A percentile compares a stretch with the other conserved stretches of the same genome.
Conservation (phyloP, 1,140 invertebrate genomes). For the Drosophila insularis region DNA sequence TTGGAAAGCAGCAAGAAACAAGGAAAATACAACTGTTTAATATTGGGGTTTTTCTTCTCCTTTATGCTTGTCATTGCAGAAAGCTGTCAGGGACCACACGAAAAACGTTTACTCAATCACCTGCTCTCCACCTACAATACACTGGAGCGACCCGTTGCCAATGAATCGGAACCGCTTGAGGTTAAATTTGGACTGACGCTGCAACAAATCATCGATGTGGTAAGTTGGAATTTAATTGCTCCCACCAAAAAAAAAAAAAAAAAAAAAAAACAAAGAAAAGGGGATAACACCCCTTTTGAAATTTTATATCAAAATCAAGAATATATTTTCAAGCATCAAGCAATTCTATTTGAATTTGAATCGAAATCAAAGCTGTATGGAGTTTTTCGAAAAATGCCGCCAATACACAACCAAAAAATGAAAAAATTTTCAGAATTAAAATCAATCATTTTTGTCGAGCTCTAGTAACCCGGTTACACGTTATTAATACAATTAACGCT, state of each 20-base stretch:
- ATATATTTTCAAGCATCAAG: conserved; percentile 12
- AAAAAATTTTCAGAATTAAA: conserved; percentile 28
- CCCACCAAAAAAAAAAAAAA: neutral
- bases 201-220: conserved; percentile 99
- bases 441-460: conserved; percentile 30
- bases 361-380: conserved; percentile 12
- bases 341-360: conserved; percentile 30
- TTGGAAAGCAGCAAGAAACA: conserved; percentile 20
- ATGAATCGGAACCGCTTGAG: conserved; percentile 95
- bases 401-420: neutral
- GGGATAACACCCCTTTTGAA: neutral
- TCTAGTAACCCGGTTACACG: conserved; percentile 26
- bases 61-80: conserved; percentile 83
- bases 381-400: conserved; percentile 12
- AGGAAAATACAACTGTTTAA: neutral
- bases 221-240: conserved; percentile 84
- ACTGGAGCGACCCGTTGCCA: conserved; percentile 96
- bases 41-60: conserved; percentile 4
- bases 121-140: conserved; percentile 97
- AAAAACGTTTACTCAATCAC: conserved; percentile 93
- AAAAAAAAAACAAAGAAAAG: neutral
- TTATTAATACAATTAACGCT: conserved; percentile 59
- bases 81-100: conserved; percentile 92
- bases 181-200: conserved; percentile 97
- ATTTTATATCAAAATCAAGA: neutral